These are phyloP conservation scores for Trididemnum nubilum DNA, from an alignment of 23 tunicate species.

Conservation along the genomic window DNA sequence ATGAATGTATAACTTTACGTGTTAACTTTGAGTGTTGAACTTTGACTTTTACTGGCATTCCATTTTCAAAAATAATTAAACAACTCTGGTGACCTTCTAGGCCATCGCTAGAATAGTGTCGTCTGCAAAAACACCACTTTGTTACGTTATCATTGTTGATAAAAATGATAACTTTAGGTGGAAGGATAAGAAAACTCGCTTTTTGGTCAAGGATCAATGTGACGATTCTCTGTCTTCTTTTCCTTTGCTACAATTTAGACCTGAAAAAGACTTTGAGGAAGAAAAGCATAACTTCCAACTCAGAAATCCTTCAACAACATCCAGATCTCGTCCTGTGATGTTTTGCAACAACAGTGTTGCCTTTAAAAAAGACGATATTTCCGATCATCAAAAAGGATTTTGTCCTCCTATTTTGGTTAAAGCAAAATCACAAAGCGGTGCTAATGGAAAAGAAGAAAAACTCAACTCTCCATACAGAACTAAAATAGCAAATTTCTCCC, in stretches of 20 bases:
- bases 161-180: neutral
- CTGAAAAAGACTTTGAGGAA: neutral
- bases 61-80: no score
- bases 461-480: conserved; percentile 19
- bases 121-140: no score
- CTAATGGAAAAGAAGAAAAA: neutral
- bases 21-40: no score
- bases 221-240: neutral
- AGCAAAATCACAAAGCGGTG: neutral
- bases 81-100: no score
- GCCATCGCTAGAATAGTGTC: no score
- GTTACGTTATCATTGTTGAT: no score
- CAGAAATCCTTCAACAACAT: neutral
- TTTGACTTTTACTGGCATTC: no score
- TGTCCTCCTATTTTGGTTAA: neutral
- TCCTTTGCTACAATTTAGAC: neutral
- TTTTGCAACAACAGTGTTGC: neutral
- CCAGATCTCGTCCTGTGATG: neutral
- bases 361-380: neutral
- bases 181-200: neutral
- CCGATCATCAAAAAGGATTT: neutral
- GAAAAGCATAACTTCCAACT: neutral
- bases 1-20: no score
- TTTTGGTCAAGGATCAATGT: neutral
- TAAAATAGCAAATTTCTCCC: conserved; percentile 16